phyloP scores from a whole-genome alignment of 2,113 vertebrate genomes.

The Dromas ardeola region DNA sequence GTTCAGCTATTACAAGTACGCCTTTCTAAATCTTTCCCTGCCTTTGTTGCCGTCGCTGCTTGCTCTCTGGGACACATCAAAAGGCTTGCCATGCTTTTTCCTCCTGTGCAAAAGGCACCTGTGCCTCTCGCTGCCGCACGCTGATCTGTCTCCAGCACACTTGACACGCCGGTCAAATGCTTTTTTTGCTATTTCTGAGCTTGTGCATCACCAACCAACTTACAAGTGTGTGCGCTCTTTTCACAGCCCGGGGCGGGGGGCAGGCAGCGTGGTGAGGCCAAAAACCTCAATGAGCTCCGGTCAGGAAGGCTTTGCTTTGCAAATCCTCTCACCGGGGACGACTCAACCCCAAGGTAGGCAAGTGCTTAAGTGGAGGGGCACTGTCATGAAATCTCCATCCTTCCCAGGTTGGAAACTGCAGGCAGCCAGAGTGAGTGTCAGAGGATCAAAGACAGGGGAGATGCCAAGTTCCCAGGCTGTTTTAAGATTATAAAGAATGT shows the following conservation, averaged over 20 bases:
- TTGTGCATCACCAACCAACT: background rate
- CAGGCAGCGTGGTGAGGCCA: background rate
- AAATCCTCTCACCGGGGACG: background rate
- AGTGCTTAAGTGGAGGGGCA: background rate
- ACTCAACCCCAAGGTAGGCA: background rate
- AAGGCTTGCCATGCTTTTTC: background rate
- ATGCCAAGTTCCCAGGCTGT: background rate
- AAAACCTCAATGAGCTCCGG: background rate
- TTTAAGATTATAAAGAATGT: background rate
- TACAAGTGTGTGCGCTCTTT: background rate
- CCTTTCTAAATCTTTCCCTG: background rate
- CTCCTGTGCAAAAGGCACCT: background rate
- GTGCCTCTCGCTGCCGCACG: background rate
- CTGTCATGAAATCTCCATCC: background rate
- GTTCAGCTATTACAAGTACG: background rate
- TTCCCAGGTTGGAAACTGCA: background rate
- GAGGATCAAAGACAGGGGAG: background rate
- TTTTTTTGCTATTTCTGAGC: background rate
- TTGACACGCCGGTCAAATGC: background rate
- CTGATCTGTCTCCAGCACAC: background rate
- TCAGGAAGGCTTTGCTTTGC: background rate
- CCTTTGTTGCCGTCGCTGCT: background rate
- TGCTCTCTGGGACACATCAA: background rate
- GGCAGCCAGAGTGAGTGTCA: background rate
- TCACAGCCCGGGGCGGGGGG: background rate